A percentile compares a stretch with the other conserved stretches of the same genome.
These are phyloP conservation scores for Tylochromis polylepis DNA, from an alignment of 2,113 vertebrate species.

Conservation along the genomic window DNA sequence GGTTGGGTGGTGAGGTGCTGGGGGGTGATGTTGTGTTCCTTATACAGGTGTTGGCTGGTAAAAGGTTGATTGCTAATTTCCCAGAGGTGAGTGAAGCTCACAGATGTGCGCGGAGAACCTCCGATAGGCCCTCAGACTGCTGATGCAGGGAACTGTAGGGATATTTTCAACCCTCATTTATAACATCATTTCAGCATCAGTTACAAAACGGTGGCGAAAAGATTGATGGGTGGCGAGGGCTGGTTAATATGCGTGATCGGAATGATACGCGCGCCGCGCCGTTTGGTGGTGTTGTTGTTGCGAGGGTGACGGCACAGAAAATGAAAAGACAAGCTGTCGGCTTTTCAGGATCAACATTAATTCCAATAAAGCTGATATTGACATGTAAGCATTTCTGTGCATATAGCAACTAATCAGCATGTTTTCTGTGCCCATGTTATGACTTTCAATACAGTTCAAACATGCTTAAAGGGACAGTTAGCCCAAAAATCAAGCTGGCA, in stretches of 20 bases:
- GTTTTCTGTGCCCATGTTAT: neutral
- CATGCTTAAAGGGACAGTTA: neutral
- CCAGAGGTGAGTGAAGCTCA: slow-evolving; percentile 51
- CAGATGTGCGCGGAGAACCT: slow-evolving; percentile 51
- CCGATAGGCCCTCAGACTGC: slow-evolving; percentile 43
- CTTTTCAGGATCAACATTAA: slow-evolving; percentile 38
- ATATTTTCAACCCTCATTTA: slow-evolving; percentile 61
- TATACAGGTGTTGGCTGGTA: slow-evolving; percentile 58
- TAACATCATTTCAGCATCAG: slow-evolving; percentile 58
- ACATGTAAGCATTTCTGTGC: slow-evolving; percentile 11
- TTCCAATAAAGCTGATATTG: slow-evolving; percentile 33
- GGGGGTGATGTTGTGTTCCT: neutral
- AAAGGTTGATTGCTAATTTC: slow-evolving; percentile 70
- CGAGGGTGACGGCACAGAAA: neutral
- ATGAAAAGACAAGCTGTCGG: neutral
- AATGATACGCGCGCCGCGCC: slow-evolving; percentile 15
- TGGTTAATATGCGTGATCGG: slow-evolving; percentile 63
- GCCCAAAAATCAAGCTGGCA: accelerated
- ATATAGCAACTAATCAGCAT: neutral
- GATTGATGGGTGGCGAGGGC: slow-evolving; percentile 58
- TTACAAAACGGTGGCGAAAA: slow-evolving; percentile 51
- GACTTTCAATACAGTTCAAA: neutral
- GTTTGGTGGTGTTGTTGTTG: slow-evolving; percentile 33
- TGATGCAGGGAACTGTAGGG: slow-evolving; percentile 26
- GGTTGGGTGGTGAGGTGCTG: too few species aligned